phyloP scores from a whole-genome alignment of 2,113 vertebrate genomes.

The Barbus barbus region DNA sequence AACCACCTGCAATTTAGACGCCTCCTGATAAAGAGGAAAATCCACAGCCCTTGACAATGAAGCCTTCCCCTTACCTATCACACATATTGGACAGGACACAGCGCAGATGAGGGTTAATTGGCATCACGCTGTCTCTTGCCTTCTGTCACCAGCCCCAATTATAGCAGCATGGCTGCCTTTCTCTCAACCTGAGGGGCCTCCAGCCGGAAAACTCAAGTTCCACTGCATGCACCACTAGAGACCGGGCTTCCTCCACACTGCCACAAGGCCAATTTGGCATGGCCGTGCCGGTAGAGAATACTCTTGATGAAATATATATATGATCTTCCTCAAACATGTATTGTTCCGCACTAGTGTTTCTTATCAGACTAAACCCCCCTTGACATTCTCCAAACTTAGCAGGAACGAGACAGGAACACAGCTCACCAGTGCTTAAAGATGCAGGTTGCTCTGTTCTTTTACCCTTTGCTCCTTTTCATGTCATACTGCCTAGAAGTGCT shows the following conservation, averaged over 20 bases:
- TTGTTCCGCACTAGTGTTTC: constrained; percentile 74
- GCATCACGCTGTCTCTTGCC: constrained; percentile 68
- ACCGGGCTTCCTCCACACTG: constrained; percentile 68
- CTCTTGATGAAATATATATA: constrained; percentile 80
- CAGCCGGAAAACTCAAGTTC: constrained; percentile 78
- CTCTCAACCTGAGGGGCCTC: constrained; percentile 71
- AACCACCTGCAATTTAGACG: constrained; percentile 56
- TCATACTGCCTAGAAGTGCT: constrained; percentile 1
- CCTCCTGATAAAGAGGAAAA: constrained; percentile 30
- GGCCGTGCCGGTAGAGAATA: constrained; percentile 74
- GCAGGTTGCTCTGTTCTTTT: constrained; percentile 21
- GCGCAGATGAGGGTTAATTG: constrained; percentile 73
- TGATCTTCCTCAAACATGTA: constrained; percentile 78
- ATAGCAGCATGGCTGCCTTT: constrained; percentile 74
- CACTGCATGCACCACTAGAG: constrained; percentile 76
- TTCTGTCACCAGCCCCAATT: constrained; percentile 78
- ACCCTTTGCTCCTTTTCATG: constrained; percentile 27
- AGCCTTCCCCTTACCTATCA: constrained; percentile 66
- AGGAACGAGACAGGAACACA: constrained; percentile 57
- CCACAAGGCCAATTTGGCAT: constrained; percentile 75
- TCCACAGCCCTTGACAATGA: constrained; percentile 64
- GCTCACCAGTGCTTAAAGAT: constrained; percentile 43
- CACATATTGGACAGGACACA: constrained; percentile 68
- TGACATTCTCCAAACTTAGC: constrained; percentile 63
- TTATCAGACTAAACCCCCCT: constrained; percentile 66